Evolutionary conservation across 2,113 vertebrate genomes (phyloP), one percentile per base, ranked within the genome.

Genomic region (Edolisoma coerulescens): DNA sequence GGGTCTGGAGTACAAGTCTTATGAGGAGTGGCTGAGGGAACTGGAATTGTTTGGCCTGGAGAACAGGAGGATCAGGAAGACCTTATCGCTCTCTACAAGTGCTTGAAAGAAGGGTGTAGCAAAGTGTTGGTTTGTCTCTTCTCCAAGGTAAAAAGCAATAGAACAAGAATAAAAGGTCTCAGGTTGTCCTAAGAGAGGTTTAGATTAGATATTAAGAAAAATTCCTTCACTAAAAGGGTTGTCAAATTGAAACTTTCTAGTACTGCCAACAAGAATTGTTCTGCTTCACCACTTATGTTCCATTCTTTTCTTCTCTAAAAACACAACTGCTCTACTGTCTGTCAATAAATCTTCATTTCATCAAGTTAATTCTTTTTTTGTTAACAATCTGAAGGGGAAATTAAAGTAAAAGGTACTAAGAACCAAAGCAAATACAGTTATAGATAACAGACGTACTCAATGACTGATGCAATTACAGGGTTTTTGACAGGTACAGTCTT

Each of bases 1-100:
- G 10, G 12, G 6, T 67, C 19, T 39, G 23, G 33, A 52, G 23
- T 16, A 24, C 7, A 52, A 52, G 6, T 59, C 11, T 16, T 24
- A 11, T 19, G 44, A 52, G 33, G 23, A 39, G 16, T 39, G 16
- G 23, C 28, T 74, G 44, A 59, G 37, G 54, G 6, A 57, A 3
- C 21, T 57, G 32, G 15, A 27, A 17, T 44, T 59, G 23, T 28
- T 74, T 74, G 30, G 16, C 8, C 60, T 39, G 52, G 45, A 67
- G 22, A 67, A 24, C 32, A 57, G 22, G 19, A 59, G 10, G 16
- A 30, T 52, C 19, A 39, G 20, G 26, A 74, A 28, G 5, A n/a
- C 16, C 6, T 67, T 52, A 17, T 7, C 0, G 0, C 5, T 80
- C 23, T 52, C 39, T 60, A 26, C 6, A 41, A 20, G 22, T 22